These are phyloP conservation scores for Diachasmimorpha longicaudata DNA, from an alignment of 1,140 invertebrate species.

Conservation along the genomic window DNA sequence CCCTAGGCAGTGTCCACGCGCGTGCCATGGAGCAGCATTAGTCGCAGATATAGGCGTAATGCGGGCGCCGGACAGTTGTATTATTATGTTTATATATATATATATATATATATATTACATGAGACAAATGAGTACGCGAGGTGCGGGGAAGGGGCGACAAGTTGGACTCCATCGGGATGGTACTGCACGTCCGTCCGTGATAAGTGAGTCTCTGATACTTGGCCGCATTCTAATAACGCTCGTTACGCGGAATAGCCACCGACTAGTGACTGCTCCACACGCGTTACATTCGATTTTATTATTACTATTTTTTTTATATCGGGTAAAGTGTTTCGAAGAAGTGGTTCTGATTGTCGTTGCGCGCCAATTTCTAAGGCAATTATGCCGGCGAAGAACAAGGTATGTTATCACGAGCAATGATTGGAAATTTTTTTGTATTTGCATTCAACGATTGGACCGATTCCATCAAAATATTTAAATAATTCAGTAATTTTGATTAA, in stretches of 20 bases:
- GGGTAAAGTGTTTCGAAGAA: neutral
- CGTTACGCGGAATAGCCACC: slow-evolving; percentile 16
- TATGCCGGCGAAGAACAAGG: neutral
- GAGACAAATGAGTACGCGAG: neutral
- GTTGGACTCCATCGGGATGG: neutral
- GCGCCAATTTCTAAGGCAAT: neutral
- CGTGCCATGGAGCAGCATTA: neutral
- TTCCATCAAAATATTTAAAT: too few species aligned
- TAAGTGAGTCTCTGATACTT: slow-evolving; percentile 17
- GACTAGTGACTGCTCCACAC: neutral
- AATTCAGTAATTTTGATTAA: too few species aligned
- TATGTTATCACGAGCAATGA: too few species aligned
- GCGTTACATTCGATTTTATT: neutral
- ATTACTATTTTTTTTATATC: neutral
- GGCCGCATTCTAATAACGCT: slow-evolving; percentile 21
- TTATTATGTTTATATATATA: neutral
- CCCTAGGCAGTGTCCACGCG: neutral
- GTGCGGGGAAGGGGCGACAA: neutral
- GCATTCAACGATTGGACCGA: neutral
- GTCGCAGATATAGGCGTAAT: neutral
- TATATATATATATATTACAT: neutral
- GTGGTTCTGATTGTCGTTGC: neutral
- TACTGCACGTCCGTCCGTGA: slow-evolving; percentile 18
- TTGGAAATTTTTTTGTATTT: too few species aligned
- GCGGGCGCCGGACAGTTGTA: slow-evolving; percentile 5